Conservation (phyloP, 1,140 invertebrate species). For the Arion vulgaris region DNA sequence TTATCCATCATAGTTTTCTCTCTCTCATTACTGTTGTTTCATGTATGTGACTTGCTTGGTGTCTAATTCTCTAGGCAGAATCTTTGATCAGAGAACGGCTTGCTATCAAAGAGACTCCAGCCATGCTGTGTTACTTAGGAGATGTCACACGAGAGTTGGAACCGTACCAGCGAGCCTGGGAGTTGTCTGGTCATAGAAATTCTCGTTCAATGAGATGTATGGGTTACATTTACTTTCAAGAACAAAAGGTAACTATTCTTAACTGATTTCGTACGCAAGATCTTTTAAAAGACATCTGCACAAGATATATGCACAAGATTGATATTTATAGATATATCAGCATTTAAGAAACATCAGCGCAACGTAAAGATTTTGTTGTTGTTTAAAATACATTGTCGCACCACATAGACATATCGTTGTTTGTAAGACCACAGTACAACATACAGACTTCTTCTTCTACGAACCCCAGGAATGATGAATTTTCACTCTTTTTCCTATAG, state of each 20-base stretch:
- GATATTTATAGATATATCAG: not conserved
- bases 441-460: no score
- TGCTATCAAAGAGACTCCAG: conserved; percentile 84
- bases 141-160: conserved; percentile 82
- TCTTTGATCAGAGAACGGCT: conserved; percentile 89
- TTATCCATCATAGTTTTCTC: no score
- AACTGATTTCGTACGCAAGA: no score
- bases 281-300: no score
- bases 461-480: no score
- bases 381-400: no score
- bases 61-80: conserved; percentile 79
- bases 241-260: conserved; percentile 57
- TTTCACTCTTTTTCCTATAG: no score
- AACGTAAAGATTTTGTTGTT: no score
- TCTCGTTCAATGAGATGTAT: conserved; percentile 66
- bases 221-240: conserved; percentile 61
- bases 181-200: conserved; percentile 80
- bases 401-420: no score
- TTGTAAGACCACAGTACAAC: no score
- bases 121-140: conserved; percentile 90
- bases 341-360: not conserved
- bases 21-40: no score
- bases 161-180: conserved; percentile 92
- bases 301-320: not conserved
- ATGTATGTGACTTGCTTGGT: no score